Base-by-base conservation (phyloP, 2,113 vertebrate genomes). In the Hippoglossus stenolepis region DNA sequence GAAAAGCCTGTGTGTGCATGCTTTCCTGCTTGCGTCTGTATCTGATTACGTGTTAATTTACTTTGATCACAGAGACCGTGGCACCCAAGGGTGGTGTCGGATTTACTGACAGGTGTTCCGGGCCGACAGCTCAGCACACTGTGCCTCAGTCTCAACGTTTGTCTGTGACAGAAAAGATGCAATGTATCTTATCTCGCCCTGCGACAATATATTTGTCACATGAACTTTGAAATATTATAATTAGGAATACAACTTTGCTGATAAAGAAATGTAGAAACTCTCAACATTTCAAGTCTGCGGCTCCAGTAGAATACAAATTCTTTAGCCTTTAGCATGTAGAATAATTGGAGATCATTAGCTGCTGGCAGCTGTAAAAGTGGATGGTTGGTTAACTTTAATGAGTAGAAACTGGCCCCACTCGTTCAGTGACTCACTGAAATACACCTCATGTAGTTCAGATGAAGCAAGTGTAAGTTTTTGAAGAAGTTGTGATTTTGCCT, bases 81-180 rank as follows among this genome's bases (percentile, higher is more conserved):
- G 70, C 64, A 80, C 66, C 84, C 65, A 14, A 57, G 80, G 75
- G 83, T 38, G 74, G 73, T 73, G 77, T 78, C 40, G 66, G 68
- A 71, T 84, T 89, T 66, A 82, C 81, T 73, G 84, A 90, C 88
- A 84, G 87, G 75, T 85, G 83, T 71, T 66, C 31, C 12, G 21
- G 76, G 69, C 74, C 40, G 45, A 63, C 59, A 56, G 70, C 83
- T 72, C 63, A 49, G 49, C 67, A 49, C 8, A 20, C 45, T 60
- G 51, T 47, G 17, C 45, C 7, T n/a, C 4, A 3, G 58, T 2
- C 75, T 11, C 24, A 21, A 43, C 20, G 23, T 61, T 73, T 23
- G 10, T 60, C 43, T 40, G 21, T 20, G 6, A 4, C 26, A 14
- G 47, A 4, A 59, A 45, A 20, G 63, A 49, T 51, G n/a, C 26